Percentiles rank a stretch among this genome's conserved stretches.
phyloP scores from a whole-genome alignment of 2,113 vertebrate species.

The Daboia siamensis region DNA sequence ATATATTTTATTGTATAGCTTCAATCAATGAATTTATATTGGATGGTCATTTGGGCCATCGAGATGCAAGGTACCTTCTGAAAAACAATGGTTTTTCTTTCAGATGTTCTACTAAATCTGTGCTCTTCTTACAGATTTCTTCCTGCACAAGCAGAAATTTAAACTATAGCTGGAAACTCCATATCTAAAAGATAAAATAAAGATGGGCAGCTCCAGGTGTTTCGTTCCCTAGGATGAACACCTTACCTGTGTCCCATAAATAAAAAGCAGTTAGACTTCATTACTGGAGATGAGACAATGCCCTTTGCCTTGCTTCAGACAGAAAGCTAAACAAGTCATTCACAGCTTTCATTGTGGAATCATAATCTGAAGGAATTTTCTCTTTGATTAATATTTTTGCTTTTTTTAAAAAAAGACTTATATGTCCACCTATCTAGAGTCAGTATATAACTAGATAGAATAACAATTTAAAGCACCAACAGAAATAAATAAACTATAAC shows the following conservation, averaged over 20 bases:
- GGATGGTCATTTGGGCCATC: fast-evolving
- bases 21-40: neutral
- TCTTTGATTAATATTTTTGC: neutral
- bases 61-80: neutral
- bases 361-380: neutral
- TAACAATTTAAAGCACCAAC: neutral
- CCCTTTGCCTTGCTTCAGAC: neutral
- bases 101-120: neutral
- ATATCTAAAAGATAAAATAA: neutral
- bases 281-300: neutral
- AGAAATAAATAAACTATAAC: neutral
- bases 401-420: neutral
- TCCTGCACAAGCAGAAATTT: neutral
- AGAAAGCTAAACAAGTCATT: neutral
- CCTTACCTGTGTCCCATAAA: neutral
- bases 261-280: neutral
- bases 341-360: neutral
- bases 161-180: neutral
- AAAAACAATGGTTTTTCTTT: neutral
- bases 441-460: neutral
- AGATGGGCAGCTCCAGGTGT: neutral
- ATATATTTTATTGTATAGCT: fast-evolving
- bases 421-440: neutral
- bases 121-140: neutral
- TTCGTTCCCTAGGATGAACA: neutral